Conservation (phyloP, 2,888 invertebrate species). For the Sisyra terminalis region DNA sequence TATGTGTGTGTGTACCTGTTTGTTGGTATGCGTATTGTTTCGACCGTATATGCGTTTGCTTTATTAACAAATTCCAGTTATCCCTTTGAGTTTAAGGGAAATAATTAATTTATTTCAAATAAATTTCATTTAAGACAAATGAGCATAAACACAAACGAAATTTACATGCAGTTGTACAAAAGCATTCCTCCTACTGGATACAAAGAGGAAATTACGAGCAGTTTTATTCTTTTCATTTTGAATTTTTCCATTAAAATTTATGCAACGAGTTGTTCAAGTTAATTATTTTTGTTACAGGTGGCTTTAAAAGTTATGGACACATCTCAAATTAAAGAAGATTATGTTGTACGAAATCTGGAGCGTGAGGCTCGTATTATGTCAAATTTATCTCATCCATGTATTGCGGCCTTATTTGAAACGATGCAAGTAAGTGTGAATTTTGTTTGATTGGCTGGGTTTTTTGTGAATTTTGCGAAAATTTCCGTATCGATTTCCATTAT, state of each 20-base stretch:
- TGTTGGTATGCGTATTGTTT: too few species aligned
- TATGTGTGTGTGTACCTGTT: too few species aligned
- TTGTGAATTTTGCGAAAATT: not conserved
- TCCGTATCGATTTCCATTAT: not conserved
- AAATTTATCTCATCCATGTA: conserved; percentile 52
- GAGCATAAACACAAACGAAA: not conserved
- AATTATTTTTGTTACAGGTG: conserved; percentile 31
- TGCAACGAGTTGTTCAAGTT: not conserved
- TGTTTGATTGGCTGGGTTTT: not conserved
- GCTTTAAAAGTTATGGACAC: conserved; percentile 62
- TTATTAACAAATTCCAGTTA: too few species aligned
- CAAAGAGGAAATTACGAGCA: too few species aligned
- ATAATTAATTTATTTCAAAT: too few species aligned
- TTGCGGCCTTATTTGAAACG: conserved; percentile 54
- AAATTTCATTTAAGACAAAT: not conserved
- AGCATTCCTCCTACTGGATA: not conserved
- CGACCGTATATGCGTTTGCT: too few species aligned
- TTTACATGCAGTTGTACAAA: not conserved
- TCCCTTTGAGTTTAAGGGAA: too few species aligned
- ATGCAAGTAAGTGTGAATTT: conserved; percentile 34
- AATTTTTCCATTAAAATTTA: not conserved
- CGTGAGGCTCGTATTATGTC: conserved; percentile 56
- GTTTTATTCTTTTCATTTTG: not conserved
- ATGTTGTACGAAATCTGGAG: conserved; percentile 51
- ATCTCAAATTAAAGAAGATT: conserved; percentile 52